Evolutionary conservation across 2,797 vertebrate species (phyloP).

Genomic region (Halcyon leucocephala): DNA sequence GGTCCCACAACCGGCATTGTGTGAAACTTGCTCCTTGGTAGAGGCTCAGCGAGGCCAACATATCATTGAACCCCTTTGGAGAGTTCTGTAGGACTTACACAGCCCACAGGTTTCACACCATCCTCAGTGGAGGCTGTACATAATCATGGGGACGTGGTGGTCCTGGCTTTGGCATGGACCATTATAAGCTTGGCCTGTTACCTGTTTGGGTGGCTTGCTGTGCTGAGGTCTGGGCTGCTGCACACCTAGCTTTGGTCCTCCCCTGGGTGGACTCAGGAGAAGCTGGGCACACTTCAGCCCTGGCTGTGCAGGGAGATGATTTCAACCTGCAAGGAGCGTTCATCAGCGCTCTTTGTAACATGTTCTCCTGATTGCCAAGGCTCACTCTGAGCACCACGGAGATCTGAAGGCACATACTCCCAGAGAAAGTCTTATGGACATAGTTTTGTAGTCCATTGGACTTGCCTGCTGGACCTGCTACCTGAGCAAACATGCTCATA

Average conservation of each 20-base stretch:
- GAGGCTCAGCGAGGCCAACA: no score
- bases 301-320: not conserved
- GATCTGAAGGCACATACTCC: not conserved
- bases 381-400: not conserved
- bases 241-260: not conserved
- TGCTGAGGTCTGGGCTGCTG: not conserved
- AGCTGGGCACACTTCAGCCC: not conserved
- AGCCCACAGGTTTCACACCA: not conserved
- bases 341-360: fast-evolving
- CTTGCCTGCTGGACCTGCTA: not conserved
- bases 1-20: not conserved
- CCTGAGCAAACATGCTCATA: not conserved
- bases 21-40: not conserved
- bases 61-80: not conserved
- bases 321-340: not conserved
- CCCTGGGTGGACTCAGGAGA: fast-evolving
- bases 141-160: fast-evolving
- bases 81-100: not conserved
- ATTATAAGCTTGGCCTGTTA: not conserved
- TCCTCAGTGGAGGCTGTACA: not conserved
- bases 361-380: not conserved
- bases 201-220: not conserved
- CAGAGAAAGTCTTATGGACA: fast-evolving
- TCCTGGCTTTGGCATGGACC: not conserved
- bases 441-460: not conserved